phyloP scores from a whole-genome alignment of 2,888 invertebrate species.

The Oxycera nigricornis region DNA sequence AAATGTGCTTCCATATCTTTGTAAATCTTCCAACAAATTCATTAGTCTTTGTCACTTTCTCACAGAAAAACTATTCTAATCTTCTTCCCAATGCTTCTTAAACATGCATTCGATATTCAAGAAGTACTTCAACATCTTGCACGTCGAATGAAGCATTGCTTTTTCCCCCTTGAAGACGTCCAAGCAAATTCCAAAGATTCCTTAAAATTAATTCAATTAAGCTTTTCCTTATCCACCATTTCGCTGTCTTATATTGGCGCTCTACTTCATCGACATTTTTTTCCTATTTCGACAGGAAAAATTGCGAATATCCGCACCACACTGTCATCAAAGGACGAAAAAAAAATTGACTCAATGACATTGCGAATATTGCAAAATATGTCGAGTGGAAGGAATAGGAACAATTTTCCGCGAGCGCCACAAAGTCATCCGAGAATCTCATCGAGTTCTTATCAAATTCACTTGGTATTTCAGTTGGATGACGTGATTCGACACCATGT shows the following conservation, averaged over 20 bases:
- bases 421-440: background rate
- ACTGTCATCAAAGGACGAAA: background rate
- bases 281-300: background rate
- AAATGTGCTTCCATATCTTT: no score
- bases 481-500: background rate
- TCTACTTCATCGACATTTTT: no score
- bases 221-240: background rate
- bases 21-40: no score
- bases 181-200: background rate
- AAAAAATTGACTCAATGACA: slow-evolving; percentile 23
- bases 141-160: no score
- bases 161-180: no score
- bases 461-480: background rate
- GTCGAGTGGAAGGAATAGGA: background rate
- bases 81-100: no score
- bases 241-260: no score
- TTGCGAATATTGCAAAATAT: slow-evolving; percentile 11
- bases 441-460: background rate
- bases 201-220: background rate
- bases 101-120: no score
- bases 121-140: no score
- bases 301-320: no score
- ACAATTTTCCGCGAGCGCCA: background rate
- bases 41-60: no score
- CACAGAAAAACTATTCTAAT: no score